Base-by-base conservation (phyloP, 2,113 vertebrate genomes). In the Python bivittatus region DNA sequence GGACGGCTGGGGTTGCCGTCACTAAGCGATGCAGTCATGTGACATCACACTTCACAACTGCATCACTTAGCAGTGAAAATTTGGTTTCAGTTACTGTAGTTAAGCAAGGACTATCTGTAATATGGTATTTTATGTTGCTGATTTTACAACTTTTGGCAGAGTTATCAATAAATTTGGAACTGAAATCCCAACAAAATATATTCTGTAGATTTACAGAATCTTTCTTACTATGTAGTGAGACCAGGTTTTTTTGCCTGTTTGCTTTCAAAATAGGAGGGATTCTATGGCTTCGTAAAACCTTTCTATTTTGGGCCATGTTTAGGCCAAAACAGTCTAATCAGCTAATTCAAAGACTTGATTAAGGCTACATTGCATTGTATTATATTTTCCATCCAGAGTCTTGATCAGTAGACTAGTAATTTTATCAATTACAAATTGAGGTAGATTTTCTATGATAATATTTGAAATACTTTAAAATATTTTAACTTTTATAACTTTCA, bases 151-250 rank as follows among this genome's bases (percentile, higher is more conserved):
- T 2, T 53, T 68, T 91, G 72, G 1, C 23, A 90, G 17, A 89
- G 90, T 89, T 92, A 90, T 92, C 91, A 60, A 20, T 87, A 94
- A 54, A 0, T 0, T 1, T 0, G 2, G n/a, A 60, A 93, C 10
- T 90, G 23, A 86, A 84, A 88, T 25, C 54, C 90, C 89, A 87
- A 91, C 27, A 86, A 61, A 17, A 33, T n/a, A 86, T 57, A 90
- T 91, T 92, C 84, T 93, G 58, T 54, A 0, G 25, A 54, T n/a
- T 57, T 44, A n/a, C n/a, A n/a, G n/a, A n/a, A n/a, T n/a, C n/a
- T n/a, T n/a, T n/a, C n/a, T 95, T 89, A 12, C 38, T 53, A 92
- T 89, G 61, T 53, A 79, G n/a, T 48, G 3, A 90, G 56, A 93
- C 56, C 64, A 92, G 68, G 27, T 33, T 8, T 84, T 87, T 94